A percentile compares a stretch with the other conserved stretches of the same genome.
phyloP scores from a whole-genome alignment of 2,113 vertebrate species.

The Pituophis catenifer region DNA sequence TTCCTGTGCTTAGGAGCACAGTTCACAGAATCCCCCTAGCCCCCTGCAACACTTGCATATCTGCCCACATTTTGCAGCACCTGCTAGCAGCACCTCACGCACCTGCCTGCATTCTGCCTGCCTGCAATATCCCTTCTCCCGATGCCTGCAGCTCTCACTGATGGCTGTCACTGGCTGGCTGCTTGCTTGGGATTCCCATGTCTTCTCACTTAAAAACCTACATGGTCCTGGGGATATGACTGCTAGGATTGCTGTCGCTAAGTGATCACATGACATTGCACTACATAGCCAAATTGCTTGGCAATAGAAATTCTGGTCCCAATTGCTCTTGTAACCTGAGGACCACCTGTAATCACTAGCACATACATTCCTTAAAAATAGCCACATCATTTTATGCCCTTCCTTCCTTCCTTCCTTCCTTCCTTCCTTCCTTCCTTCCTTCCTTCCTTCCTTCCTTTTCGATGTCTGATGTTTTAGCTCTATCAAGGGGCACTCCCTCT shows the following conservation, averaged over 20 bases:
- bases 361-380: not conserved
- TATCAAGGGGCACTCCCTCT: fast-evolving
- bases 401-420: not conserved
- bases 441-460: constrained; percentile 1
- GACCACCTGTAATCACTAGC: not conserved
- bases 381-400: not conserved
- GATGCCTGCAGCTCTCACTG: not conserved
- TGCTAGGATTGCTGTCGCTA: not conserved
- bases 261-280: not conserved
- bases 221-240: not conserved
- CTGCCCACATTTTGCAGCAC: not conserved
- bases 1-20: not conserved
- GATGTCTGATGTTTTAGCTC: not conserved
- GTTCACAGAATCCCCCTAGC: not conserved
- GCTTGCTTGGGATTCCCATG: not conserved
- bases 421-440: not conserved
- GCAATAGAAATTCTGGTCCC: not conserved
- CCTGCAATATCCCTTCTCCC: not conserved
- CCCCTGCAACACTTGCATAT: not conserved
- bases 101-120: not conserved
- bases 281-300: not conserved
- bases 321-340: not conserved
- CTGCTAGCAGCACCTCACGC: not conserved
- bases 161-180: not conserved
- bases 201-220: not conserved